Evolutionary conservation across 1,140 invertebrate genomes (phyloP).

Genomic region (Drosophila kanapiae): DNA sequence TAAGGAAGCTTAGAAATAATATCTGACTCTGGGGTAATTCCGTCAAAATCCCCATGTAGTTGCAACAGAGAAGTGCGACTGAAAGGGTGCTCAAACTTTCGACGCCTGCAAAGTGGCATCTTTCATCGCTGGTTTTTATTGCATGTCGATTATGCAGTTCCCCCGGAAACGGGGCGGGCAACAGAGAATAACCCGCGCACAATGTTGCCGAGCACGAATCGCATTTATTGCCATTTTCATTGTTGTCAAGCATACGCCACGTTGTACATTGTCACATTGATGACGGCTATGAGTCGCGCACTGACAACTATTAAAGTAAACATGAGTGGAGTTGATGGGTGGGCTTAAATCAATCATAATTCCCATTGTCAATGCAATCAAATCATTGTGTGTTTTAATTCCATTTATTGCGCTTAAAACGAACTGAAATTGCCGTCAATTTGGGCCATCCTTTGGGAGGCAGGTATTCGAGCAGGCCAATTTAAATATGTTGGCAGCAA

Average conservation of each 20-base stretch:
- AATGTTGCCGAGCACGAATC: conserved; percentile 44
- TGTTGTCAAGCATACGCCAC: conserved; percentile 47
- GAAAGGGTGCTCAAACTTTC: conserved; percentile 24
- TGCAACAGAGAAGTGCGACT: not conserved
- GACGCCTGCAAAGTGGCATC: not conserved
- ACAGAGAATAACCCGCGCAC: conserved; percentile 22
- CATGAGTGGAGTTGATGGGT: conserved; percentile 21
- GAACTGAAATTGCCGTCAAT: conserved; percentile 50
- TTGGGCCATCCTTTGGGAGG: conserved; percentile 6
- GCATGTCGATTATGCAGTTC: conserved; percentile 62
- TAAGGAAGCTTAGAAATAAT: not conserved
- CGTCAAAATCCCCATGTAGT: not conserved
- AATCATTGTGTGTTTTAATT: conserved; percentile 60
- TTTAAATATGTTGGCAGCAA: conserved; percentile 34
- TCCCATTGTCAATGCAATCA: conserved; percentile 57
- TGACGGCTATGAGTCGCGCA: conserved; percentile 23
- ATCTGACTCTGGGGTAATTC: not conserved
- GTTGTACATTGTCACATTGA: conserved; percentile 62
- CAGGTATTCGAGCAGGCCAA: conserved; percentile 15
- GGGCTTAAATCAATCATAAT: conserved; percentile 58
- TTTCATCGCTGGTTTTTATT: conserved; percentile 45
- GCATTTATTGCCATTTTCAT: conserved; percentile 34
- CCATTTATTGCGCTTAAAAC: conserved; percentile 57
- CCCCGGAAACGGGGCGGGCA: conserved; percentile 8
- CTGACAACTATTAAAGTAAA: conserved; percentile 35